A percentile compares a stretch with the other conserved stretches of the same genome.
These are phyloP conservation scores for Thamnophis elegans DNA, from an alignment of 2,797 vertebrate genomes.

Conservation along the genomic window DNA sequence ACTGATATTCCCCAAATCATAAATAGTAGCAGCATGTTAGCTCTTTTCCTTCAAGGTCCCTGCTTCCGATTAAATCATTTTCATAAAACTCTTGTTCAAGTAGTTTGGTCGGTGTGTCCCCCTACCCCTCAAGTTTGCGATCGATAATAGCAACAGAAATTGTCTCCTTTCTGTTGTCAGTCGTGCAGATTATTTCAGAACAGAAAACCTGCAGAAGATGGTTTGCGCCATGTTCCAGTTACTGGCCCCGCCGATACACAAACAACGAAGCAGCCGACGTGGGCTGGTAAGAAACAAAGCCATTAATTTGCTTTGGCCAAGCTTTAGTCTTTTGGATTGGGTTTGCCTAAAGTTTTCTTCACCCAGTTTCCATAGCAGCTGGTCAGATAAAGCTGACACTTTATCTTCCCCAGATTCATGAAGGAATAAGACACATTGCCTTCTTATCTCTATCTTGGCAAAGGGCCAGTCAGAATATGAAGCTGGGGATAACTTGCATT, in stretches of 20 bases:
- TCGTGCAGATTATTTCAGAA: not conserved
- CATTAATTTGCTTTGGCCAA: not conserved
- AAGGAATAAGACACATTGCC: not conserved
- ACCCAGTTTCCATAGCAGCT: not conserved
- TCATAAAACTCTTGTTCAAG: not conserved
- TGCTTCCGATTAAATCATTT: not conserved
- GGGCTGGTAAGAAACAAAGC: not conserved
- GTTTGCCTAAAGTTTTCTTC: not conserved
- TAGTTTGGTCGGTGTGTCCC: not conserved
- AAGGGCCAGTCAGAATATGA: not conserved
- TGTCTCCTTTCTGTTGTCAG: not conserved
- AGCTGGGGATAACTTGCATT: not conserved
- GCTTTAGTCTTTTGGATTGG: not conserved
- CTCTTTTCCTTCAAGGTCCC: not conserved
- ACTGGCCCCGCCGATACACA: too few species aligned
- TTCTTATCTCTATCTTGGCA: constrained; percentile 1
- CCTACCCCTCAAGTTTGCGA: too few species aligned
- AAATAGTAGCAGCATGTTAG: not conserved
- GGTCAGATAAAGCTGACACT: not conserved
- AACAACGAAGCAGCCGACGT: not conserved
- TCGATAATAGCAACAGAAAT: not conserved
- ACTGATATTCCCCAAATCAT: not conserved
- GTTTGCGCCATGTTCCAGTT: not conserved
- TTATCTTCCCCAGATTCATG: not conserved
- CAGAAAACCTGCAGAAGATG: not conserved